These are phyloP conservation scores for Urechis unicinctus DNA, from an alignment of 2,888 invertebrate species.

Conservation along the genomic window DNA sequence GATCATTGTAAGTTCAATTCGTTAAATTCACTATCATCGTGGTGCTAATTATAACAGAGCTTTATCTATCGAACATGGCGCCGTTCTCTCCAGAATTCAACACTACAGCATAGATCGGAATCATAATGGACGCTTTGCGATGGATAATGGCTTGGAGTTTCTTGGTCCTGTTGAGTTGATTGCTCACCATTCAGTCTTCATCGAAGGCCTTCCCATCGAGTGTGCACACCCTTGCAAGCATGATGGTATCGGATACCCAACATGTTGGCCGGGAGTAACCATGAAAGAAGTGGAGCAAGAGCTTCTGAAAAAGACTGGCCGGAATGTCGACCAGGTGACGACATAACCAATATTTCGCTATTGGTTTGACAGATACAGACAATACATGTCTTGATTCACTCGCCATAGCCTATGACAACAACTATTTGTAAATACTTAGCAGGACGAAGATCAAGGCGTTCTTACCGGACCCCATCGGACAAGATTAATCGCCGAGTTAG, in stretches of 20 bases:
- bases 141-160: constrained; percentile 42
- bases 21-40: no score
- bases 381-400: no score
- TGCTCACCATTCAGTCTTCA: constrained; percentile 33
- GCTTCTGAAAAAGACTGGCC: constrained; percentile 31
- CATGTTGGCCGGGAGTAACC: constrained; percentile 47
- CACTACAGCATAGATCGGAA: constrained; percentile 49
- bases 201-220: constrained; percentile 41
- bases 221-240: constrained; percentile 35
- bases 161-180: constrained; percentile 47
- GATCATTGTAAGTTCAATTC: no score
- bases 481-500: constrained; percentile 41
- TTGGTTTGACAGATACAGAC: no score
- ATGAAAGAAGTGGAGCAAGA: constrained; percentile 41
- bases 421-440: no score
- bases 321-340: constrained; percentile 26
- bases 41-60: no score
- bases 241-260: constrained; percentile 30
- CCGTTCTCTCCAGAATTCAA: constrained; percentile 31
- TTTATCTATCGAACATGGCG: no score
- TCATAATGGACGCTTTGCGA: constrained; percentile 44
- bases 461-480: constrained; percentile 41
- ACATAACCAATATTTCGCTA: no score
- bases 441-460: constrained; percentile 25
- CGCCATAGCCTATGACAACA: no score